Base-by-base conservation (phyloP, 2,888 invertebrate species). In the Hyposoter dolosus region DNA sequence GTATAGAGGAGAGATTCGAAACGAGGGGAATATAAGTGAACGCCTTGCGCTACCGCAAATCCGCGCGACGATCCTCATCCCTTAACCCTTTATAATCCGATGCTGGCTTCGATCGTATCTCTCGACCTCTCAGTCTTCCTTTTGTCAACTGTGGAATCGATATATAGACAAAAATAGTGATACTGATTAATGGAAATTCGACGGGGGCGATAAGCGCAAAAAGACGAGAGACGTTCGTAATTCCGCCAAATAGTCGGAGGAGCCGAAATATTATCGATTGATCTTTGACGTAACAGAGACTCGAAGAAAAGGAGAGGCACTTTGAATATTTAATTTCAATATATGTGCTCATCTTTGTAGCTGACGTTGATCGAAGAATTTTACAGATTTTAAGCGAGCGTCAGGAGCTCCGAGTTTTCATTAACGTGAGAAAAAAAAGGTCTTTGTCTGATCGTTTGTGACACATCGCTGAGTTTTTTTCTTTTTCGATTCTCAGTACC, bases 151-250 rank as follows among this genome's bases (percentile, higher is more conserved):
- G 53, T 6, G 56, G 12, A 82, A 86, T 83, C 86, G 86, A 86
- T 86, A 81, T 86, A 81, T 81, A 65, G 77, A 15, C 56, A 69
- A 77, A 83, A 86, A 81, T 78, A 68, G 83, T 82, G 53, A 74
- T 35, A 75, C 75, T 63, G 69, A 79, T 86, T 82, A 84, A 86
- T 75, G 86, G 82, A 84, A 69, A 84, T 82, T 83, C 87, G 69
- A 76, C 82, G 72, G 82, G 74, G 83, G 69, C 74, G 83, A 53
- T 86, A 68, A 23, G 74, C 56, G 68, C 47, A 50, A 66, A 60
- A 72, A 65, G 72, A 60, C 47, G 45, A 53, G 45, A 40, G 9
- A 40, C 28, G n/a, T 69, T 40, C 53, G 65, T 66, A 66, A 45
- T 56, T 28, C 35, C 28, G 17, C 1, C 15, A 60, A 28, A 60